These are phyloP conservation scores for Apodemia hepburni DNA, from an alignment of 2,888 invertebrate species.

Conservation along the genomic window DNA sequence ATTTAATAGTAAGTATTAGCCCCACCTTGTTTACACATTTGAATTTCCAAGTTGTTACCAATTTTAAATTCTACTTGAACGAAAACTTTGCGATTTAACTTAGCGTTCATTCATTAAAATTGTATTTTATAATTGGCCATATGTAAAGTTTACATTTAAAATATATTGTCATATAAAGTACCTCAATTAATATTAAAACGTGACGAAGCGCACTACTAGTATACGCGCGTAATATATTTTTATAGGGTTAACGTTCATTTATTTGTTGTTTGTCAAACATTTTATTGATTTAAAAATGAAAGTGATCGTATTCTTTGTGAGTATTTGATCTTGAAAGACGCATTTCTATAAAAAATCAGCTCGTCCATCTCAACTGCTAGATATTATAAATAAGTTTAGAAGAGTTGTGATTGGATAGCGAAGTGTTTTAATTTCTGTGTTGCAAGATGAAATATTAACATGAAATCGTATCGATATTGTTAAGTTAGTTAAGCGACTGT, in stretches of 20 bases:
- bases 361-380: background rate
- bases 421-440: background rate
- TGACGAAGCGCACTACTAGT: conserved; percentile 15
- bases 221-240: conserved; percentile 17
- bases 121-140: conserved; percentile 7
- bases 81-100: conserved; percentile 2
- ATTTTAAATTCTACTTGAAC: conserved; percentile 19
- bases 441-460: conserved; percentile 4
- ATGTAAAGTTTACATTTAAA: conserved; percentile 11
- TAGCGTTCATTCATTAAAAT: background rate
- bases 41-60: conserved; percentile 33
- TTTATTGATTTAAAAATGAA: conserved; percentile 18
- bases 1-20: conserved; percentile 48
- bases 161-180: conserved; percentile 20
- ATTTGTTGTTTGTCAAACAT: conserved; percentile 18
- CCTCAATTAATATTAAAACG: conserved; percentile 19
- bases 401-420: conserved; percentile 5
- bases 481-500: conserved; percentile 70
- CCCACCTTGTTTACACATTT: conserved; percentile 47
- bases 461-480: conserved; percentile 42
- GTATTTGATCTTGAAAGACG: conserved; percentile 3
- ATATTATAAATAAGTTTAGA: conserved; percentile 3
- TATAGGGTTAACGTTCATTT: conserved; percentile 16
- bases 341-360: background rate
- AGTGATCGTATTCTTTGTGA: background rate